Base-by-base conservation (phyloP, 2,888 invertebrate species). In the Lycophotia porphyrea region DNA sequence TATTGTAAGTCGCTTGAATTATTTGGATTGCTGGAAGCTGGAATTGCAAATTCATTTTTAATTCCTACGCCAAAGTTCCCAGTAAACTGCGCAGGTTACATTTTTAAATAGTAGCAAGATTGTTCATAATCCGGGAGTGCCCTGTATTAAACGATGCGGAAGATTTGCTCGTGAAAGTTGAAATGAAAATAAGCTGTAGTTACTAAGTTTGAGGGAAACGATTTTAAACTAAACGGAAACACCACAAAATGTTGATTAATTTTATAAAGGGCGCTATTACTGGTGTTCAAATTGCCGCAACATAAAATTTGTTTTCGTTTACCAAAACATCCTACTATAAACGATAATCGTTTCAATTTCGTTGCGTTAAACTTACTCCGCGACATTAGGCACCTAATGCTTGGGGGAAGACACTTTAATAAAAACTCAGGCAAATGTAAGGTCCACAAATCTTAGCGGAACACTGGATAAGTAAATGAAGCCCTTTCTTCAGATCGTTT, bases 381-480 rank as follows among this genome's bases (percentile, higher is more conserved):
- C n/a, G 34, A 34, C 24, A n/a, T 34, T 27, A 66, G 24, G 52
- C 47, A 18, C 63, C 36, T 61, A 63, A 47, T 60, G 4, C 55
- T 34, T 31, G 68, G 24, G 34, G 21, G 5, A 39, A 49, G 24
- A 52, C 52, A 44, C 58, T 67, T 52, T 61, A 80, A 79, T 84
- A 74, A 66, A 78, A 72, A 80, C 44, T 70, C 31, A 47, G 63
- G 39, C 61, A 70, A 47, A 61, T 55, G 21, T 67, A 44, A 71
- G 60, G 60, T 73, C 82, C 63, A 78, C 80, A 80, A 84, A 66
- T 82, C 76, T 81, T 60, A 60, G 64, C 68, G 71, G 64, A 72
- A 86, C 74, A 81, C 66, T 78, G 81, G 80, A 87, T 87, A 91
- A 89, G 90, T 90, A 90, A 92, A 92, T 91, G 87, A 87, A 92